phyloP scores from a whole-genome alignment of 2,888 invertebrate genomes.

The Cataglyphis altisquamis region DNA sequence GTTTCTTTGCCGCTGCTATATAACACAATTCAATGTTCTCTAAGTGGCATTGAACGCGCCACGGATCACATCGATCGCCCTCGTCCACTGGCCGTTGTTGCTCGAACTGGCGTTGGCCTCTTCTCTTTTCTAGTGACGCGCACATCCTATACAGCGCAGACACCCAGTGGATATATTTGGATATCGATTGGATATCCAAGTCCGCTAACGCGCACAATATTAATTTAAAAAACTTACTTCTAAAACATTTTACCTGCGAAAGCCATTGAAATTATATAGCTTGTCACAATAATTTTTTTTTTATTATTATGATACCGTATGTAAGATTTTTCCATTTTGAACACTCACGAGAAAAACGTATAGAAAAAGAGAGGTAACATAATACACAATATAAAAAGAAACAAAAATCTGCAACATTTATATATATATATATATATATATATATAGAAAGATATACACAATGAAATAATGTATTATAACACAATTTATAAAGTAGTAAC shows the following conservation, averaged over 20 bases:
- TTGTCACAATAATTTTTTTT: not conserved
- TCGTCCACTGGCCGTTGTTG: constrained; percentile 39
- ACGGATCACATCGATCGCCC: constrained; percentile 69
- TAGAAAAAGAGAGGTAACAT: not conserved
- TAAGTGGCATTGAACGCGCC: constrained; percentile 73
- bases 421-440: not conserved
- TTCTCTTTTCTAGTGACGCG: constrained; percentile 37
- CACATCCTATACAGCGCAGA: constrained; percentile 18
- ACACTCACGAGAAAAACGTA: not conserved
- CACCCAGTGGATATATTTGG: constrained; percentile 41
- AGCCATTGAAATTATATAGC: not conserved
- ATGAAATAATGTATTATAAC: not conserved
- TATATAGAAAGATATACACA: not conserved
- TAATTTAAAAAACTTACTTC: not conserved
- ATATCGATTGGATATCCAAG: constrained; percentile 42
- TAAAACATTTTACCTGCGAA: not conserved
- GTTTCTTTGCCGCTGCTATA: constrained; percentile 33
- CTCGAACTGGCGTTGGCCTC: constrained; percentile 36
- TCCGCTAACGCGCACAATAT: not conserved
- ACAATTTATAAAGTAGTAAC: not conserved
- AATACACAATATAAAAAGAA: not conserved
- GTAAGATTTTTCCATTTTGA: not conserved
- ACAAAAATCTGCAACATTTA: not conserved
- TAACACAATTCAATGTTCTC: constrained; percentile 79
- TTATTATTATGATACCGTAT: not conserved